These are phyloP conservation scores for Sycobia sp. DNA, from an alignment of 1,140 invertebrate species.

Conservation along the genomic window DNA sequence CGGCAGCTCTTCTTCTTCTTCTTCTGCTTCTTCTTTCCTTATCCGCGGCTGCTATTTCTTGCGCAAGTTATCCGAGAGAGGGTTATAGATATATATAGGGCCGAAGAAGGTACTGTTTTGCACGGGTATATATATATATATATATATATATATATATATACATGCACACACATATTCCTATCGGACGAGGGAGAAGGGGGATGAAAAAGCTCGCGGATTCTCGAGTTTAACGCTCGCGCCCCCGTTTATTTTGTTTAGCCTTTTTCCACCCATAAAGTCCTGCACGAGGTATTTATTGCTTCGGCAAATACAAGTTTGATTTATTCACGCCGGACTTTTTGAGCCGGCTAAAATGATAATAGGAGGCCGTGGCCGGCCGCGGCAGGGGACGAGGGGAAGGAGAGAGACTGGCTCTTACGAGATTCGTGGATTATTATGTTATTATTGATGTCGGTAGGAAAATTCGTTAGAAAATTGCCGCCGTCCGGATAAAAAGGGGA, in stretches of 20 bases:
- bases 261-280: neutral
- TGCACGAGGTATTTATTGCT: slow-evolving; percentile 3
- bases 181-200: neutral
- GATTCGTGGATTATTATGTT: slow-evolving; percentile 21
- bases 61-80: neutral
- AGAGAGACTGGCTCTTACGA: neutral
- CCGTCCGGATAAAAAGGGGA: neutral
- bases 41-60: slow-evolving; percentile 2
- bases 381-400: neutral
- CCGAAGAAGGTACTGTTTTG: no score
- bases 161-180: no score
- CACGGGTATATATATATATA: no score
- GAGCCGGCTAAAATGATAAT: no score
- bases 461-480: slow-evolving; percentile 14
- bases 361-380: no score
- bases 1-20: no score
- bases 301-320: slow-evolving; percentile 16
- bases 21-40: no score
- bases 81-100: no score
- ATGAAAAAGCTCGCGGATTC: neutral
- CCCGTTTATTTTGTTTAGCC: slow-evolving; percentile 13
- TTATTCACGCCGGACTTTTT: slow-evolving; percentile 13
- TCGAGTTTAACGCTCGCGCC: neutral
- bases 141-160: no score
- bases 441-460: no score